Conservation (phyloP, 2,888 invertebrate genomes). For the Cerastis leucographa region DNA sequence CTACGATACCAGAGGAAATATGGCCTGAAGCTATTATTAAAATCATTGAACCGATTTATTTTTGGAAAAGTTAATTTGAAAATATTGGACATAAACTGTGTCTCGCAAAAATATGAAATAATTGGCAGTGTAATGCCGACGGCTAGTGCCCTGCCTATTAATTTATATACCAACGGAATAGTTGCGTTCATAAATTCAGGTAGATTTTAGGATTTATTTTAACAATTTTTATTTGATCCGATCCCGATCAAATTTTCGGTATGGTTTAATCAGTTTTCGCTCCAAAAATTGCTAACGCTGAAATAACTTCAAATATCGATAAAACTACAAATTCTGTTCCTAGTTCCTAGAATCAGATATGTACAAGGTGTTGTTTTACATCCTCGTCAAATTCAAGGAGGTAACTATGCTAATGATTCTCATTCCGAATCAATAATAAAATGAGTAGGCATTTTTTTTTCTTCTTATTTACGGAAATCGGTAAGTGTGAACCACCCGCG, state of each 20-base stretch:
- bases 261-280: conserved; percentile 8
- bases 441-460: too few relatives aligned
- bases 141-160: conserved; percentile 25
- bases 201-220: conserved; percentile 29
- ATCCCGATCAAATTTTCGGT: background rate
- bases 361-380: too few relatives aligned
- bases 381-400: too few relatives aligned
- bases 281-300: background rate
- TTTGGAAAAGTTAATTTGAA: background rate
- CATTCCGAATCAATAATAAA: too few relatives aligned
- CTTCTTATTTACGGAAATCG: too few relatives aligned
- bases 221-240: background rate
- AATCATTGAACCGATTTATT: conserved; percentile 38
- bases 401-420: too few relatives aligned
- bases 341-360: background rate
- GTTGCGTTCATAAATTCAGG: background rate
- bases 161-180: conserved; percentile 1
- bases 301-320: background rate
- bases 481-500: too few relatives aligned
- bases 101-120: conserved; percentile 35
- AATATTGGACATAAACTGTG: conserved; percentile 17
- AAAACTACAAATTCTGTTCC: background rate
- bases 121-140: conserved; percentile 32
- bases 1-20: conserved; percentile 7
- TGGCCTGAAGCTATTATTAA: conserved; percentile 23